Evolutionary conservation across 2,888 invertebrate species (phyloP), one percentile per base, ranked within the genome.

Genomic region (Scaptomyza reducta): DNA sequence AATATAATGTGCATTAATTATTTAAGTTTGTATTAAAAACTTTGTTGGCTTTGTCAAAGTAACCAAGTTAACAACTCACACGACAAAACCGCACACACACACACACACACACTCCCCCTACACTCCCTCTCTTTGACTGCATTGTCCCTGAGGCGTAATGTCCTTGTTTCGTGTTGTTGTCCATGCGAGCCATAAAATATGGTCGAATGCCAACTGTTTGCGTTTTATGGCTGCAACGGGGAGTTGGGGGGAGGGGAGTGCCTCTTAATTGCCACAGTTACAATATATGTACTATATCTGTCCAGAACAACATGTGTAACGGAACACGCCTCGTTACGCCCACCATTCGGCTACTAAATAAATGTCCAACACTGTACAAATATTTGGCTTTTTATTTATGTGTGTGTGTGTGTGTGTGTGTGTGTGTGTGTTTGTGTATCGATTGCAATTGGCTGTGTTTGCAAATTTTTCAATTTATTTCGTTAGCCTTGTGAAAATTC

Each of bases 201-300:
- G 84, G 65, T 65, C 61, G 25, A 25, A 38, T 50, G 35, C 13
- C n/a, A 44, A 49, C 55, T 74, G 51, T 47, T 62, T 67, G 66
- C 59, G 63, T 70, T 86, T 82, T 77, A 75, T 81, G 84, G 59
- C 68, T 58, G 70, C 69, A 72, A 74, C 60, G 18, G 44, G n/a
- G 38, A 6, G 31, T 31, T 13, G 10, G 33, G 13, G 31, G 31
- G 31, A n/a, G 31, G 2, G 33, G 14, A 41, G 5, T 1, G 35
- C 9, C 5, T 71, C 63, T 79, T 87, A 84, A 84, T 87, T 84
- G 87, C 74, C 51, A 70, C 82, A 76, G 82, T 84, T 81, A 81
- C 73, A 22, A 22, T 3, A 22, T 80, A 10, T 69, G 72, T 58
- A 33, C 1, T 33, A 4, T n/a, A 5, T n/a, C 64, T 60, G 70